Evolutionary conservation across 2,113 vertebrate species (phyloP).

Genomic region (Motacilla alba): DNA sequence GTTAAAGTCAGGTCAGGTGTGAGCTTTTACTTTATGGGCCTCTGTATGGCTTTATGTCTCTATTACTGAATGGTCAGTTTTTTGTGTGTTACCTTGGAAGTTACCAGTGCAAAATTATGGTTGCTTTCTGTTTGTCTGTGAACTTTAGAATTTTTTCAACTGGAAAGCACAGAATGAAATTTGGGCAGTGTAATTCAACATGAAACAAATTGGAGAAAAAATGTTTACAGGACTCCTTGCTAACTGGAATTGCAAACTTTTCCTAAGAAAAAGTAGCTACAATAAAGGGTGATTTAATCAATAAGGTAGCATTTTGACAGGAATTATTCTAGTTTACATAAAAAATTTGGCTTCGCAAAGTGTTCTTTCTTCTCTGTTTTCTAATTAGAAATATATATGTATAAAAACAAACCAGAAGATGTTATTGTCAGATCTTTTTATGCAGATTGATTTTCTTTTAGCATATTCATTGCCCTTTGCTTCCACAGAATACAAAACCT

Average conservation of each 20-base stretch:
- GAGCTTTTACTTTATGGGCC: neutral
- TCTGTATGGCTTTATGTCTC: neutral
- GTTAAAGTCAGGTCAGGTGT: neutral
- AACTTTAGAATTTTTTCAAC: neutral
- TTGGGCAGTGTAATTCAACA: neutral
- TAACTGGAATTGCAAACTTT: neutral
- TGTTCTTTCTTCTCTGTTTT: neutral
- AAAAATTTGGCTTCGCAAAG: neutral
- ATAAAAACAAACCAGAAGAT: neutral
- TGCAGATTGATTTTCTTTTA: slow-evolving; percentile 57
- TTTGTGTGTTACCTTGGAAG: neutral
- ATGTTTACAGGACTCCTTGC: neutral
- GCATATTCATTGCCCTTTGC: slow-evolving; percentile 64
- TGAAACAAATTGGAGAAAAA: neutral
- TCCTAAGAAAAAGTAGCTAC: neutral
- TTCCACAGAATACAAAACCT: slow-evolving; percentile 17
- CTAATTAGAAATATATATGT: neutral
- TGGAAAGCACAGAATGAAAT: neutral
- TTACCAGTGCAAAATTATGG: neutral
- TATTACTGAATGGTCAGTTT: neutral
- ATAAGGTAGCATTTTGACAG: neutral
- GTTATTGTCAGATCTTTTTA: neutral
- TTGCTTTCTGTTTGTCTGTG: neutral
- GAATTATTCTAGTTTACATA: neutral
- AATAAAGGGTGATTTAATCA: neutral